A percentile compares a stretch with the other conserved stretches of the same genome.
phyloP scores from a whole-genome alignment of 2,797 vertebrate species.

The Smutsia temminckii region DNA sequence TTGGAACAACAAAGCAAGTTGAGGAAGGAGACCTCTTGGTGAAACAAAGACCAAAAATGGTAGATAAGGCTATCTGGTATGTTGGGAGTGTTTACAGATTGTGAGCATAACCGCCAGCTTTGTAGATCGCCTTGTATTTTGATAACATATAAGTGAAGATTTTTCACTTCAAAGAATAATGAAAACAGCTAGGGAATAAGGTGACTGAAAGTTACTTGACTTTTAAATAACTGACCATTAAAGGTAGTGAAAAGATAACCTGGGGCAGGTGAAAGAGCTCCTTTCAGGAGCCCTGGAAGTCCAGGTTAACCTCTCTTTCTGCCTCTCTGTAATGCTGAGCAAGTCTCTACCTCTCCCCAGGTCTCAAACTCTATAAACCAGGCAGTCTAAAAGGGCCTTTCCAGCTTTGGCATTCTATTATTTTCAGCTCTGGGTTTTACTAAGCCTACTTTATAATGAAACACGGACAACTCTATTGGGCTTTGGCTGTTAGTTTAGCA shows the following conservation, averaged over 20 bases:
- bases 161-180: constrained; percentile 32
- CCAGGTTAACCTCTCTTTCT: background rate
- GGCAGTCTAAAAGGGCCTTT: constrained; percentile 9
- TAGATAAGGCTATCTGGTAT: background rate
- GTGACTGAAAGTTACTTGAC: background rate
- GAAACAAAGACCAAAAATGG: background rate
- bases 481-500: background rate
- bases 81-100: background rate
- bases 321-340: background rate
- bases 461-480: background rate
- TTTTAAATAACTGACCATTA: constrained; percentile 9
- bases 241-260: constrained; percentile 11
- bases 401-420: background rate
- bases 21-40: background rate
- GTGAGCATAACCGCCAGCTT: background rate
- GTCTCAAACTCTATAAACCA: background rate
- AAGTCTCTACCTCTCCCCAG: background rate
- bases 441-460: constrained; percentile 22
- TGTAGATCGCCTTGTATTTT: background rate
- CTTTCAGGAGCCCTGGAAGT: background rate
- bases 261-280: background rate
- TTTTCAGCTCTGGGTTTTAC: background rate
- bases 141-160: background rate
- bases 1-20: background rate
- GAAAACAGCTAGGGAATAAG: background rate